Base-by-base conservation (phyloP, 2,113 vertebrate genomes). In the Brachirus orientalis region DNA sequence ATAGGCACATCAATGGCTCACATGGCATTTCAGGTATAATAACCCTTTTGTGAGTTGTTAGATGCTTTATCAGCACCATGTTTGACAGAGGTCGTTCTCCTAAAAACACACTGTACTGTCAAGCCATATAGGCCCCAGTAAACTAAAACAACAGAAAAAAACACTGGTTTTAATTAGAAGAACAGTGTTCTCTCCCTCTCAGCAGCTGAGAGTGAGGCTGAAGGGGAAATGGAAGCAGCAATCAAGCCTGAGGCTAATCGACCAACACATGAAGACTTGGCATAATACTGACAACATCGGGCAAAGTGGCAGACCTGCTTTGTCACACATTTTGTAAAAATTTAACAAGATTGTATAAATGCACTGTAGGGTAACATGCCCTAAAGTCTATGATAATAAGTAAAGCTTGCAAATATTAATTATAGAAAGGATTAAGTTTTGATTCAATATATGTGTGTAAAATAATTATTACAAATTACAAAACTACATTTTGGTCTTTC, bases 111-210 rank as follows among this genome's bases (percentile, higher is more conserved):
- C 19, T 33, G 47, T 19, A 1, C 45, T 41, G 36, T 52, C 13
- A 10, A 44, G 60, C 58, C 58, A 53, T 11, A 56, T 45, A 12
- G 16, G 20, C 55, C 17, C 8, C 11, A 0, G 36, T 17, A 57
- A 46, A 65, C 58, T 33, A 19, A 52, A 66, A 59, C 28, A 19
- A 58, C 46, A 51, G 38, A 41, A 58, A 14, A n/a, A 70, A 74
- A 22, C 63, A 55, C 46, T 47, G 52, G 6, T 52, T 75, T 80
- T 77, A 60, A 73, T 85, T 58, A 70, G 40, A 73, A 45, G 38
- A 17, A 63, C 48, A 69, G 55, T 59, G 48, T 45, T 63, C 64
- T 47, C 20, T 60, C 14, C n/a, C 14, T 58, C 46, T 38, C 45
- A 58, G 22, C 69, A 63, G 69, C 58, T 66, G 47, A 47, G 41